A percentile compares a stretch with the other conserved stretches of the same genome.
phyloP scores from a whole-genome alignment of 2,797 vertebrate genomes.

The Dallia pectoralis region DNA sequence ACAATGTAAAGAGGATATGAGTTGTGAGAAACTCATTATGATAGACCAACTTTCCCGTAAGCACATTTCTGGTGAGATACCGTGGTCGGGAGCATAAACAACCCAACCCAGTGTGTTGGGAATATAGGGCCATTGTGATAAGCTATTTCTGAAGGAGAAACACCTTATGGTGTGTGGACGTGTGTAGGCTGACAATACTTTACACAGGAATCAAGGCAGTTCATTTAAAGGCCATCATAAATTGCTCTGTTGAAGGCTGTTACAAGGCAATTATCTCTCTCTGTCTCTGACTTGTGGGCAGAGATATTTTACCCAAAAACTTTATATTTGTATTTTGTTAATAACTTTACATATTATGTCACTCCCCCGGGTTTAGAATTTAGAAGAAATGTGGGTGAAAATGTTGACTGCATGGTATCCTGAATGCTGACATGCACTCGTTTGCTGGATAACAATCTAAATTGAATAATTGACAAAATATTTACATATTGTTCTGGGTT shows the following conservation, averaged over 20 bases:
- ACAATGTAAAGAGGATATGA: not conserved
- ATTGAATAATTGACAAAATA: too few relatives aligned
- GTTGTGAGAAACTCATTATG: not conserved
- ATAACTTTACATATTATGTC: too few relatives aligned
- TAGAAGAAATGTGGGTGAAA: too few relatives aligned
- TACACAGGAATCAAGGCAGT: constrained; percentile 15
- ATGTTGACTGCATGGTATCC: too few relatives aligned
- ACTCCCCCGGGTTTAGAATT: too few relatives aligned
- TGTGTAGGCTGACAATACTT: not conserved
- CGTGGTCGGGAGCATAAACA: not conserved
- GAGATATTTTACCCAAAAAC: too few relatives aligned
- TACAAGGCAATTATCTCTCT: constrained; percentile 12
- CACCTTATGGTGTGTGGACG: constrained; percentile 22
- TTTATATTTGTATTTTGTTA: too few relatives aligned
- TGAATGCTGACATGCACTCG: too few relatives aligned
- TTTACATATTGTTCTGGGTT: too few relatives aligned
- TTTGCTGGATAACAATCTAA: too few relatives aligned
- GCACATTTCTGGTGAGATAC: not conserved
- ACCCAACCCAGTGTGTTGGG: constrained; percentile 1
- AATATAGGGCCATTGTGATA: constrained; percentile 21
- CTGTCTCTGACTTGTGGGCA: not conserved
- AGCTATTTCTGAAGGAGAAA: constrained; percentile 18
- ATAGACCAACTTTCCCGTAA: not conserved
- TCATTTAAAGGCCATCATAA: constrained; percentile 12
- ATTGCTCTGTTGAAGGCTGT: constrained; percentile 3